These are phyloP conservation scores for Bolinopsis microptera DNA, from an alignment of 37 sponge, comb jelly and placozoan species.

Conservation along the genomic window DNA sequence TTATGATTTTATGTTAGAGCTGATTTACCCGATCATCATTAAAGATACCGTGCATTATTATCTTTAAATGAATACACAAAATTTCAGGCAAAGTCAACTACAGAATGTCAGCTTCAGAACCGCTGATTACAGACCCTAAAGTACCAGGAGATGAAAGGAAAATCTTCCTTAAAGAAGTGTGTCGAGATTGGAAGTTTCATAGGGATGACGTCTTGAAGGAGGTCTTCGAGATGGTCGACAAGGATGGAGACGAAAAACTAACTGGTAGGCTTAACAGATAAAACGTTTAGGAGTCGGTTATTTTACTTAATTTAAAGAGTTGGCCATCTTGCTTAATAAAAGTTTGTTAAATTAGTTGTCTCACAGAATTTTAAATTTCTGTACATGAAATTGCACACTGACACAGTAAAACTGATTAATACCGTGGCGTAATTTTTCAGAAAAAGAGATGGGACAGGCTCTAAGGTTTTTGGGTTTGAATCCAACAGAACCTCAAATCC, in stretches of 20 bases:
- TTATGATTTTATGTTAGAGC: no score
- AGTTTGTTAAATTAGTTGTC: not conserved
- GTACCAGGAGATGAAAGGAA: not conserved
- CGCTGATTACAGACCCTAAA: not conserved
- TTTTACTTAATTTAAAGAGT: no score
- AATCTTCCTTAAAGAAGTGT: conserved; percentile 6
- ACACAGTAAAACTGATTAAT: no score
- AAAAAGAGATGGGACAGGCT: conserved; percentile 45
- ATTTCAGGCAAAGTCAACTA: not conserved
- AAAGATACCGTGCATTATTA: no score
- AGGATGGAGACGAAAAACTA: conserved; percentile 70
- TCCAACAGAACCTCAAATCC: conserved; percentile 53
- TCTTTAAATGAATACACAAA: no score
- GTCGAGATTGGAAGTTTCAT: conserved; percentile 50
- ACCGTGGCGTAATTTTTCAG: no score
- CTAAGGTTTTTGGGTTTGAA: conserved; percentile 29
- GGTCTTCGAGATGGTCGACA: conserved; percentile 69
- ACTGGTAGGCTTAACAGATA: conserved; percentile 47
- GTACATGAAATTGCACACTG: no score
- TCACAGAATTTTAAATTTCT: no score
- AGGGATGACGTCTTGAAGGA: conserved; percentile 67
- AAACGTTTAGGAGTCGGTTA: no score
- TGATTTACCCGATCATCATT: no score
- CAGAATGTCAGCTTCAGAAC: not conserved
- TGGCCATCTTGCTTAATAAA: no score